Base-by-base conservation (phyloP, 2,113 vertebrate genomes). In the Austrofundulus limnaeus region DNA sequence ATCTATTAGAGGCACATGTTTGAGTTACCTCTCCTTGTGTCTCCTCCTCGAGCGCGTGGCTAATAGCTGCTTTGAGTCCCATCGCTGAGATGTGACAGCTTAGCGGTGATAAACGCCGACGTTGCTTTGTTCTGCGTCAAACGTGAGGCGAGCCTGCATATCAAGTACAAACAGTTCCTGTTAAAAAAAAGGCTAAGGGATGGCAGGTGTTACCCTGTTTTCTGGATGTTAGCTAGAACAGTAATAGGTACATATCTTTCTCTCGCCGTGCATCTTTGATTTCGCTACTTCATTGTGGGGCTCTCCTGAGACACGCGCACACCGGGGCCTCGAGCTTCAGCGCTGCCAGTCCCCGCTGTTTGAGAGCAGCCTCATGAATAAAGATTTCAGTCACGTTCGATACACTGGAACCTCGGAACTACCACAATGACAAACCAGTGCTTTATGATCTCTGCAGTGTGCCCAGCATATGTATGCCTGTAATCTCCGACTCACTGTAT, bases 1-100 rank as follows among this genome's bases (percentile, higher is more conserved):
- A 57, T 89, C 78, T 95, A 93, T 94, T 95, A 94, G 94, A 94
- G 94, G 93, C 94, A 95, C 94, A 92, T 96, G 95, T 95, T 95
- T 90, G 87, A 93, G 94, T 94, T 66, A 79, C 76, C 50, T 89
- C 87, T 92, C 92, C 94, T 92, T 77, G 85, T 85, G 77, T 76
- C 85, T 75, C 62, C 31, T 57, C 57, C 60, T 75, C 79, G 77
- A 75, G 83, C 64, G 78, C 72, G 59, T 71, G 76, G 86, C 94
- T 96, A 96, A 97, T 95, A 94, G 94, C 92, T 89, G 87, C 94
- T 90, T 91, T 89, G 91, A 94, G 91, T 92, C 92, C 86, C 94
- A 93, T 95, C 94, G 90, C 92, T 82, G 88, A 92, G 93, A 94
- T 90, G 89, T 95, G 94, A 95, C 91, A 91, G 92, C 91, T 89